These are phyloP conservation scores for Meteorus cinctellus DNA, from an alignment of 2,888 invertebrate genomes.

Conservation along the genomic window DNA sequence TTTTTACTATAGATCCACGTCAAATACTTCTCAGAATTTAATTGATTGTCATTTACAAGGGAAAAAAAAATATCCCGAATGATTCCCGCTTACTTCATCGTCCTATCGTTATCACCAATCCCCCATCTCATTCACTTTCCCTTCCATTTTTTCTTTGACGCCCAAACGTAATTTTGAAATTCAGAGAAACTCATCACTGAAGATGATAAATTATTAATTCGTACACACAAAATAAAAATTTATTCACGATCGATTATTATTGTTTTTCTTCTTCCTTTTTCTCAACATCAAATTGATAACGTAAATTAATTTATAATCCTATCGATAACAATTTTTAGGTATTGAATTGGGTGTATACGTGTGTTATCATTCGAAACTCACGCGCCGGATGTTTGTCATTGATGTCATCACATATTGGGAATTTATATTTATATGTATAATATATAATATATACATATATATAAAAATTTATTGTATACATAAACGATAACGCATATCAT, in stretches of 20 bases:
- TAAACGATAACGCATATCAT: slow-evolving; percentile 30
- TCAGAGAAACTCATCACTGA: no score
- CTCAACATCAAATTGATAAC: slow-evolving; percentile 48
- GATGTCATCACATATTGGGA: not conserved
- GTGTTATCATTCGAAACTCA: slow-evolving; percentile 5
- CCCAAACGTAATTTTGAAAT: no score
- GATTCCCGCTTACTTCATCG: not conserved
- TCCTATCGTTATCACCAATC: not conserved
- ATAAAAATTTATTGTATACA: not conserved
- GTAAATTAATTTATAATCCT: slow-evolving; percentile 26
- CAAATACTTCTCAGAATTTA: not conserved
- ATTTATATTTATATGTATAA: not conserved
- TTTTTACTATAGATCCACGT: not conserved
- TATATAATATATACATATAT: not conserved
- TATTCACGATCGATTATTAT: not conserved
- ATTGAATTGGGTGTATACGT: not conserved
- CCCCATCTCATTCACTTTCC: not conserved
- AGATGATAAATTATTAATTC: no score
- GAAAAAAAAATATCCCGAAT: not conserved
- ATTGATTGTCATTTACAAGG: not conserved
- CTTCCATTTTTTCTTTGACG: no score
- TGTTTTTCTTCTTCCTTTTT: slow-evolving; percentile 1
- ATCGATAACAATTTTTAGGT: slow-evolving; percentile 11
- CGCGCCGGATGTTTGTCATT: not conserved
- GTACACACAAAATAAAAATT: no score